Evolutionary conservation across 2,113 vertebrate species (phyloP), one percentile per base, ranked within the genome.

Genomic region (Perognathus longimembris): DNA sequence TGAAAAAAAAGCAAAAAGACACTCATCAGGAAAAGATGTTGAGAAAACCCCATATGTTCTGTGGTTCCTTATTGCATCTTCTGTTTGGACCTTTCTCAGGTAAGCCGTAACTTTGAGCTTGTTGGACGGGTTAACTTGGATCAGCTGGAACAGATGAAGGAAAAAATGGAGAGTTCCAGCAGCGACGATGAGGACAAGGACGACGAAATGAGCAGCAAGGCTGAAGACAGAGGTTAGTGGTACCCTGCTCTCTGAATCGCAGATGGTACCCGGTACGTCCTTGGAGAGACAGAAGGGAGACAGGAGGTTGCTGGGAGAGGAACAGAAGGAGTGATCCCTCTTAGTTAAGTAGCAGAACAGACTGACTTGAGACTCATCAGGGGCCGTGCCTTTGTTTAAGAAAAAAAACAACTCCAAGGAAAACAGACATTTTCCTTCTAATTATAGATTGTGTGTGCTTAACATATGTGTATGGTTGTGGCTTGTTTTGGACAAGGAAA

Each of bases 91-190:
- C 73, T 95, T 87, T 96, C 97, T 85, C 96, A 99, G 99, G 99
- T 99, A 88, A 98, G 99, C 97, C 99, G 99, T 45, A 99, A 99
- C 98, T 99, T 99, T 97, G 99, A 99, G 97, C 98, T 99, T 97
- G 99, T 99, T 97, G 99, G 99, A 85, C 98, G 98, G 21, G 99
- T 99, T 95, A 99, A 99, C 97, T 98, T 99, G 98, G 99, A 99
- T 97, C 99, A 99, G 98, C 96, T 99, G 98, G 99, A 99, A 93
- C 98, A 99, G 97, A 98, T 99, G 97, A 99, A 99, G 96, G 99
- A 98, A 40, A 99, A 98, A 95, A 97, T 97, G 84, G 98, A 98
- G 91, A 98, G 95, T 77, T 98, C 97, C 84, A 99, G 98, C 98
- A 99, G 98, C 90, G 98, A 98, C 5, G 99, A 99, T 21, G 99